Percentiles rank a stretch among this genome's conserved stretches.
Conservation (phyloP, 1,140 invertebrate species). For the Scaptomyza hsui region DNA sequence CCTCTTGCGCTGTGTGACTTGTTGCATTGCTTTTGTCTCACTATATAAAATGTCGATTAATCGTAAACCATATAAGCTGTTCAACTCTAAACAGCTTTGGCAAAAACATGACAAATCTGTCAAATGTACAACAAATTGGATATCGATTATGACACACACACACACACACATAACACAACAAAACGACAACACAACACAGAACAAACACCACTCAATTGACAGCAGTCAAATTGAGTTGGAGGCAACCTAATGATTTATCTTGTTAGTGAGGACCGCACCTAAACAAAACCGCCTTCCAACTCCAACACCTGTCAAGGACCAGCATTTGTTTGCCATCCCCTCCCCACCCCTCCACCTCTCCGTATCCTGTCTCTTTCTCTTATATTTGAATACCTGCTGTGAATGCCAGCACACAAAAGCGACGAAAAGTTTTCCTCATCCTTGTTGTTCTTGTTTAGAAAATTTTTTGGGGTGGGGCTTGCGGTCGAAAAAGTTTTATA, state of each 20-base stretch:
- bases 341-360: neutral
- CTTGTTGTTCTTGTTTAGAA: slow-evolving; percentile 1
- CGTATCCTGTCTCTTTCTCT: neutral
- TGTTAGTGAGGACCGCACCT: slow-evolving; percentile 32
- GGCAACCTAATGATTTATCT: slow-evolving; percentile 49
- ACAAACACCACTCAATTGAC: slow-evolving; percentile 32
- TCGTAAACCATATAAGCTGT: slow-evolving; percentile 19
- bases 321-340: slow-evolving; percentile 29
- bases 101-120: slow-evolving; percentile 47
- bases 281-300: neutral
- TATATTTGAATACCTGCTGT: slow-evolving; percentile 43
- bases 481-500: slow-evolving; percentile 29
- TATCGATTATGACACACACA: slow-evolving; percentile 40
- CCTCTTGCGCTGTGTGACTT: neutral
- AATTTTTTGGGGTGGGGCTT: neutral
- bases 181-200: neutral
- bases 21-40: neutral
- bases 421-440: slow-evolving; percentile 26
- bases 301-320: neutral
- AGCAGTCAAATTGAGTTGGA: slow-evolving; percentile 52
- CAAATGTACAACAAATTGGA: slow-evolving; percentile 39
- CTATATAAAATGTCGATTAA: slow-evolving; percentile 2
- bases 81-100: slow-evolving; percentile 13
- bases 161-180: neutral
- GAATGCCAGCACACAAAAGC: slow-evolving; percentile 29